These are phyloP conservation scores for Pocillopora meandrina DNA, from an alignment of 92 coral and sea anemone genomes.

Conservation along the genomic window DNA sequence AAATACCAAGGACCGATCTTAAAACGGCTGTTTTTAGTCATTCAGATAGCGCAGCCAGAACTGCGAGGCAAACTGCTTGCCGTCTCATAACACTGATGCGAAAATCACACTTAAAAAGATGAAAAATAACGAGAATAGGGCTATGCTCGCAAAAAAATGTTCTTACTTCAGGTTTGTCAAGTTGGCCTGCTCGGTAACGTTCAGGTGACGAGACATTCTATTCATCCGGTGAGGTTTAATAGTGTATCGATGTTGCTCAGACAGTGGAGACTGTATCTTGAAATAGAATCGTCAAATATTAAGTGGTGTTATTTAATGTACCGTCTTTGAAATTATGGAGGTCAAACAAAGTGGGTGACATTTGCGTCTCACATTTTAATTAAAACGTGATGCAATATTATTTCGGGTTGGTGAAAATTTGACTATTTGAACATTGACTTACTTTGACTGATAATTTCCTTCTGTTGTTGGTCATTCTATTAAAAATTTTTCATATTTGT, in stretches of 20 bases:
- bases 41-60: too few relatives aligned
- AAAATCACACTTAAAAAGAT: too few relatives aligned
- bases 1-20: too few relatives aligned
- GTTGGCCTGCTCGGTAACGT: too few relatives aligned
- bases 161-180: too few relatives aligned
- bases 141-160: too few relatives aligned
- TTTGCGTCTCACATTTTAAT: background rate
- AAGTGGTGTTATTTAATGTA: background rate
- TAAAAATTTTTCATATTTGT: background rate
- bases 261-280: background rate
- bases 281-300: background rate
- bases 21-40: too few relatives aligned
- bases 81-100: too few relatives aligned
- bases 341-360: background rate
- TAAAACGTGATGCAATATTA: background rate
- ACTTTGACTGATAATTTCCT: background rate
- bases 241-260: background rate
- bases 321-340: background rate
- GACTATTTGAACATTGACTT: constrained; percentile 2
- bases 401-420: background rate
- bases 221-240: background rate
- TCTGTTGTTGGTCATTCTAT: background rate
- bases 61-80: too few relatives aligned
- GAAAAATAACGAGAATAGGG: too few relatives aligned
- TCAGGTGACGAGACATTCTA: too few relatives aligned